These are phyloP conservation scores for Rotaria socialis DNA, from an alignment of 2,888 invertebrate species.

Conservation along the genomic window DNA sequence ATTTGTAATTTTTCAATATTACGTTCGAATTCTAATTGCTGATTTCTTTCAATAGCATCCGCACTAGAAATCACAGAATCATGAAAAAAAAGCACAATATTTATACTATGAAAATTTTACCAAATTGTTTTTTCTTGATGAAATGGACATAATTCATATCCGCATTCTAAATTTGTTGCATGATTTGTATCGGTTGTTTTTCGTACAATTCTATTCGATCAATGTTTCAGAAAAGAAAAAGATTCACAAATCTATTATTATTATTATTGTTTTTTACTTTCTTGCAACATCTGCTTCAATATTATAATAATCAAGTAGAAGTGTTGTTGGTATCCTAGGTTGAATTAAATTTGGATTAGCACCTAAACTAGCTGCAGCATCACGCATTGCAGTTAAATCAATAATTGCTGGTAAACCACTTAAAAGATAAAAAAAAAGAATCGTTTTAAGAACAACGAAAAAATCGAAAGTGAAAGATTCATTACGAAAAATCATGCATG, in stretches of 20 bases:
- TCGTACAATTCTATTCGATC: constrained; percentile 48
- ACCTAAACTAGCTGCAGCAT: constrained; percentile 78
- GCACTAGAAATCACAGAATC: constrained; percentile 64
- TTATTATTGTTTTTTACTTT: constrained; percentile 56
- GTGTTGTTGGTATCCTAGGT: constrained; percentile 90
- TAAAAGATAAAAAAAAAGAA: constrained; percentile 4
- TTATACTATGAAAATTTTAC: constrained; percentile 49
- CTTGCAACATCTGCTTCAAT: constrained; percentile 87
- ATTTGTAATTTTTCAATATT: constrained; percentile 92
- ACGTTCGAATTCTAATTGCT: constrained; percentile 86
- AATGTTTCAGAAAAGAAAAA: constrained; percentile 44
- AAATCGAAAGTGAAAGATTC: neutral
- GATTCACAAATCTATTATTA: neutral
- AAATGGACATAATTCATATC: constrained; percentile 59
- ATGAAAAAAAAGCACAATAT: no score
- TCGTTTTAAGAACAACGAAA: neutral
- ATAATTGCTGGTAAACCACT: constrained; percentile 97
- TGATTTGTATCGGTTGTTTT: constrained; percentile 46
- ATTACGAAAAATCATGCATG: constrained; percentile 73
- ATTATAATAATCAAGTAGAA: constrained; percentile 97
- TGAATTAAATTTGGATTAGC: constrained; percentile 89
- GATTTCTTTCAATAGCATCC: constrained; percentile 83
- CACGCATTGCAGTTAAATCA: constrained; percentile 96
- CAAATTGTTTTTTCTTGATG: constrained; percentile 58
- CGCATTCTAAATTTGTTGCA: constrained; percentile 50